Evolutionary conservation across 2,797 vertebrate genomes (phyloP).

Genomic region (Apogon hyalosoma): DNA sequence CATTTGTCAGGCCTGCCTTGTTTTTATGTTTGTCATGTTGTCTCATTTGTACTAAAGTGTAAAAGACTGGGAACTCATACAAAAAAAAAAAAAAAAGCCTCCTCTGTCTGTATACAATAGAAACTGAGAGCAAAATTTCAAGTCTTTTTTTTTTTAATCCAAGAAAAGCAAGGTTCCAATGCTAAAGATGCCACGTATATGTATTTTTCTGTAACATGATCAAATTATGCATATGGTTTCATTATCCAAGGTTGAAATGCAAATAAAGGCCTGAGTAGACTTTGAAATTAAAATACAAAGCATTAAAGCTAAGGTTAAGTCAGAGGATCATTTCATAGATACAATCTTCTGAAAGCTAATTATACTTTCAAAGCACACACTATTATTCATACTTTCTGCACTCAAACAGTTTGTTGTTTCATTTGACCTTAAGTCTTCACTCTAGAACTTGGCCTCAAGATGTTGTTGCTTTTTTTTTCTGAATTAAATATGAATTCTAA

Average conservation of each 20-base stretch:
- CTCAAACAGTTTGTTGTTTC: conserved; percentile 2
- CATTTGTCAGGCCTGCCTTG: conserved; percentile 60
- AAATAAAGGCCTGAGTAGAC: not conserved
- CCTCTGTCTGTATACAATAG: conserved; percentile 7
- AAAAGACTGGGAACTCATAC: conserved; percentile 18
- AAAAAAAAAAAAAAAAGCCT: conserved; percentile 25
- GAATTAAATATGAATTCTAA: conserved; percentile 3
- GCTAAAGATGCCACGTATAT: not conserved
- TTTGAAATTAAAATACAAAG: no score
- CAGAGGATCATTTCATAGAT: conserved; percentile 1
- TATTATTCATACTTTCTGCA: conserved; percentile 8
- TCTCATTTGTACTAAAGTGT: conserved; percentile 46
- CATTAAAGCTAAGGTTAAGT: conserved; percentile 5
- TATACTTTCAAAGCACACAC: conserved; percentile 10
- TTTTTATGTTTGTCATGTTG: conserved; percentile 54
- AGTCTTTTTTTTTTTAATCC: not conserved
- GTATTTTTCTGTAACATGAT: not conserved
- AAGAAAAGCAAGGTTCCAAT: not conserved
- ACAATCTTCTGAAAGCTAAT: conserved; percentile 21
- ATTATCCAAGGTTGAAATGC: conserved; percentile 13
- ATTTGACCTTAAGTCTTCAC: conserved; percentile 14
- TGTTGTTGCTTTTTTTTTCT: not conserved
- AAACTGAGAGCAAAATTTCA: not conserved
- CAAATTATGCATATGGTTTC: not conserved
- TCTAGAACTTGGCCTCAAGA: conserved; percentile 14